phyloP scores from a whole-genome alignment of 2,797 vertebrate species.

The Hephaestus fuliginosus region DNA sequence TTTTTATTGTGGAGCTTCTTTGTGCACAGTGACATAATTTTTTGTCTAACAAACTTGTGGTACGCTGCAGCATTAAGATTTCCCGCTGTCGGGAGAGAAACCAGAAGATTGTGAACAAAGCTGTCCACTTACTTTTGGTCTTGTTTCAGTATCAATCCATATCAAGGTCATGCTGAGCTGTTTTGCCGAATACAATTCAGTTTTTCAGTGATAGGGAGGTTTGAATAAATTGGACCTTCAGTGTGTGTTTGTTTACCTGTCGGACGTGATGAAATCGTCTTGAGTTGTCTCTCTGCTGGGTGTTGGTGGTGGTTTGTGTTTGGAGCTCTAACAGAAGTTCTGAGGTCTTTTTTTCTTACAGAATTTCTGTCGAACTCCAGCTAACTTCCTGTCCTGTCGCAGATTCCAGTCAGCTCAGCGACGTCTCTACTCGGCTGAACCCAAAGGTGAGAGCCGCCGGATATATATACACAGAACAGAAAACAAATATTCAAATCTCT shows the following conservation, averaged over 20 bases:
- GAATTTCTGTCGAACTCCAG: conserved; percentile 49
- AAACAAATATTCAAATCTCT: background rate
- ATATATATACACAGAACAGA: background rate
- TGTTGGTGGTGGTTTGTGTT: background rate
- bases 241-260: background rate
- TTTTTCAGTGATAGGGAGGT: background rate
- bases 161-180: background rate
- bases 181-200: no score
- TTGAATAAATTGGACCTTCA: background rate
- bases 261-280: background rate
- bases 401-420: conserved; percentile 42
- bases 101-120: background rate
- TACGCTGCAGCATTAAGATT: background rate
- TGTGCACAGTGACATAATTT: no score
- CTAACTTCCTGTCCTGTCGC: conserved; percentile 49
- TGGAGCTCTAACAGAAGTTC: background rate
- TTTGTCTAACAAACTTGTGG: no score
- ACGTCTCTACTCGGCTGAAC: conserved; percentile 77
- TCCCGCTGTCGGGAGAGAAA: background rate
- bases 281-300: background rate
- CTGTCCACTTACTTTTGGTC: background rate
- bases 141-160: no score
- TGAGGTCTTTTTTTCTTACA: conserved; percentile 45
- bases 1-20: no score
- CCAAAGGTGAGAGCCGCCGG: conserved; percentile 80